These are phyloP conservation scores for Threskiornis aethiopicus DNA, from an alignment of 2,797 vertebrate species.

Conservation along the genomic window DNA sequence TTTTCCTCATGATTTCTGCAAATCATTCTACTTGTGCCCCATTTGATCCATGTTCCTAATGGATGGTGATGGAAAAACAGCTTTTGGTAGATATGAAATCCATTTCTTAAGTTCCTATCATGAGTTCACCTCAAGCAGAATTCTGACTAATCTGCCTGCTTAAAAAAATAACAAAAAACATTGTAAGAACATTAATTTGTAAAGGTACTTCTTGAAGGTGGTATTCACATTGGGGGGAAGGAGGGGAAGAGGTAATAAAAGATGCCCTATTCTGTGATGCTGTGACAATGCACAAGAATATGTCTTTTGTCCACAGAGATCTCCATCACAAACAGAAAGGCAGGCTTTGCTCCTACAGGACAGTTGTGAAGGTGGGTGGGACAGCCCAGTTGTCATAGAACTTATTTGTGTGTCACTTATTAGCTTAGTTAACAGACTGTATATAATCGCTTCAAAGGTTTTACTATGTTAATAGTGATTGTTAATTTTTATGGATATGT, in stretches of 20 bases:
- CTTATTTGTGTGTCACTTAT: not conserved
- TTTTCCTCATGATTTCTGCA: not conserved
- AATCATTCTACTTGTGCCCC: not conserved
- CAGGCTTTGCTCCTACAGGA: not conserved
- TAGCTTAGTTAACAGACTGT: not conserved
- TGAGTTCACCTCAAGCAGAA: not conserved
- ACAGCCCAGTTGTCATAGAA: not conserved
- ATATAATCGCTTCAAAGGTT: not conserved
- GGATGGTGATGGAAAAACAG: not conserved
- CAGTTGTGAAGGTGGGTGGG: not conserved
- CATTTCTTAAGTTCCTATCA: not conserved
- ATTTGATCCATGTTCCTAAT: not conserved
- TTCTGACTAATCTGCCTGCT: not conserved
- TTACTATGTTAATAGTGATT: not conserved
- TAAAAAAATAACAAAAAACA: not conserved
- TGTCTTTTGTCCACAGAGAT: not conserved
- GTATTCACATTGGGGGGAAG: not conserved
- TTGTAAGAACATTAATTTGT: not conserved
- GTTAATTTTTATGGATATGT: not conserved
- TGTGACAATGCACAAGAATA: not conserved
- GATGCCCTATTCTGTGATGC: no score
- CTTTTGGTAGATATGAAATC: not conserved
- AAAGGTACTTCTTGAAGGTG: not conserved
- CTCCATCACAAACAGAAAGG: not conserved
- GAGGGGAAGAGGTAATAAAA: not conserved